Base-by-base conservation (phyloP, 1,140 invertebrate genomes). In the Melanaphis sacchari region DNA sequence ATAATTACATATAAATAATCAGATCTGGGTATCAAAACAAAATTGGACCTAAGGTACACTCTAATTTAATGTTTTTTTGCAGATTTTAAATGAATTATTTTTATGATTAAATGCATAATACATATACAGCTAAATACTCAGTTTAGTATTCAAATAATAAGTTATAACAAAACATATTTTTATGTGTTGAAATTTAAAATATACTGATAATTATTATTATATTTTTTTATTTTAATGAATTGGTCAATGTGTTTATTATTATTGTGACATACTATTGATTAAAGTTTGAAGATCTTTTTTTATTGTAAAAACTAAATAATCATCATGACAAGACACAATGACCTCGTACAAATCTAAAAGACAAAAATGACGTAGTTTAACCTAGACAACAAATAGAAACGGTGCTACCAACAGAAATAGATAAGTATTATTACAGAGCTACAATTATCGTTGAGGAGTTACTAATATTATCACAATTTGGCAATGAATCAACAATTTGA, bases 271-370 rank as follows among this genome's bases (percentile, higher is more conserved):
- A 43, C 40, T 26, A 38, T 15, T 90, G 40, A 38, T 11, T n/a
- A 18, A 90, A 89, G 88, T 54, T 90, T 90, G 40, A 90, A 90
- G 38, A 90, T 26, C 38, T 90, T 54, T 66, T 66, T 90, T 43
- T 90, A 66, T 41, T 31, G 18, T 26, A 90, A 66, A 66, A 90
- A 90, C 41, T 43, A 43, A 41, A 41, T 43, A 22, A n/a, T 18
- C 49, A 90, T 90, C 38, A 43, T 66, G 52, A 90, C 11, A 21
- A 90, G 38, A 66, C 52, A 31, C 22, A 36, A 92, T 49, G 49
- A 82, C 90, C 90, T 91, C 66, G 43, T n/a, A 36, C 36, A 91
- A 81, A 81, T 41, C 90, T 43, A 76, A 91, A 43, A 46, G 9
- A 76, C 59, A 24, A 82, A 92, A 52, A 46, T 40, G 43, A 82